Evolutionary conservation across 2,888 invertebrate genomes (phyloP), one percentile per base, ranked within the genome.

Genomic region (Tortrix viridana): DNA sequence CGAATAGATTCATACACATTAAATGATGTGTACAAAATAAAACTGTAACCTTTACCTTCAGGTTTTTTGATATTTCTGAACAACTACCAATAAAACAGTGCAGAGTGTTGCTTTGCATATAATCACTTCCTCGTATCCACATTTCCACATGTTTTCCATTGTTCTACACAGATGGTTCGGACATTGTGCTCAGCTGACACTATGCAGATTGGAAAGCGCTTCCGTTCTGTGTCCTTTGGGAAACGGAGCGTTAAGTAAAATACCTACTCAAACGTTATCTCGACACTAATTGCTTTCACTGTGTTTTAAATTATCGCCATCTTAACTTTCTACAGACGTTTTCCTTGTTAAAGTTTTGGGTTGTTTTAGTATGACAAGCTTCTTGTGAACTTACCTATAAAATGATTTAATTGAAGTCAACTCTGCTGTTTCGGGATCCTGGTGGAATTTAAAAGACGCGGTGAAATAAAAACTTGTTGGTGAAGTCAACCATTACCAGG

Each of bases 201-300:
- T 37, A 44, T 61, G 18, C 49, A 50, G 37, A 53, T 53, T 58
- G 63, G 57, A 58, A 63, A 63, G 57, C 49, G 44, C 44, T 49
- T 50, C 43, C 38, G 22, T 48, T 41, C 43, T 44, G 50, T 43
- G 49, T 44, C 49, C 57, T 57, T 37, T 53, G 48, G 47, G 20
- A 48, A 63, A 53, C 63, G 18, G 43, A 41, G 20, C 52, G 58
- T 57, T 32, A 48, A 63, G 57, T 62, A 44, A 50, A 52, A 57
- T 53, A 44, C n/a, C n/a, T n/a, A n/a, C 19, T 26, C 50, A 53
- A 56, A 58, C 57, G 53, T 63, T 63, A 58, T 47, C 60, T 60
- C 37, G 23, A 58, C 57, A 63, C 53, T 63, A 63, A 58, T 63
- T 53, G 53, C 63, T 53, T 58, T 53, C 52, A 44, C 52, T 38